phyloP scores from a whole-genome alignment of 2,888 invertebrate genomes.

The Lathronympha strigana region DNA sequence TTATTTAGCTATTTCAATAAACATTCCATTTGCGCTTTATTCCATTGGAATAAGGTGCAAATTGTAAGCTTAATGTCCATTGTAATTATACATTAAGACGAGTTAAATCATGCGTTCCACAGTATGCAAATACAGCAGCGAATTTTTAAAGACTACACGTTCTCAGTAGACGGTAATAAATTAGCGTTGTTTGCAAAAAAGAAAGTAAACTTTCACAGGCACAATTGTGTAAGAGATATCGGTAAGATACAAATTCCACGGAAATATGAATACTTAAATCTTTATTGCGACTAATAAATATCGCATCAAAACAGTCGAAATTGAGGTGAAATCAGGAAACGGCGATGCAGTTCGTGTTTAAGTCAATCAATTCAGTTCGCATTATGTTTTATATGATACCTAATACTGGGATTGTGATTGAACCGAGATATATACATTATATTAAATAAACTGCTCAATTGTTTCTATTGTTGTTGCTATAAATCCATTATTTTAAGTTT shows the following conservation, averaged over 20 bases:
- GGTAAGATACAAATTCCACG: constrained; percentile 48
- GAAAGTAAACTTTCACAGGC: constrained; percentile 68
- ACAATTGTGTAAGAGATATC: constrained; percentile 53
- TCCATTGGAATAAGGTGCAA: neutral
- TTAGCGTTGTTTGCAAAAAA: constrained; percentile 61
- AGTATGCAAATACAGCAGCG: constrained; percentile 35
- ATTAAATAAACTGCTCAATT: no score
- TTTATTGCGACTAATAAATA: constrained; percentile 36
- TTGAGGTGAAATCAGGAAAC: constrained; percentile 12
- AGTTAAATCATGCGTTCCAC: constrained; percentile 25
- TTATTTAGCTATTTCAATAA: no score
- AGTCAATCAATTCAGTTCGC: constrained; percentile 12
- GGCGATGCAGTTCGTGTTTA: neutral
- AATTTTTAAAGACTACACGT: constrained; percentile 35
- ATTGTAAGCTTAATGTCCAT: neutral
- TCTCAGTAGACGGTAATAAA: constrained; percentile 51
- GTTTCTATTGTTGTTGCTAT: no score
- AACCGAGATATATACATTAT: no score
- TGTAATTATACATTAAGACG: neutral
- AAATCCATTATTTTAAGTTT: neutral
- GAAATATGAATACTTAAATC: constrained; percentile 35
- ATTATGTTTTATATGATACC: neutral
- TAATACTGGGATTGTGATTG: no score
- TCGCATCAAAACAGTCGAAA: constrained; percentile 24
- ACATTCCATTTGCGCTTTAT: neutral